Conservation (phyloP, 1,140 invertebrate genomes). For the Saxidomus purpurata region DNA sequence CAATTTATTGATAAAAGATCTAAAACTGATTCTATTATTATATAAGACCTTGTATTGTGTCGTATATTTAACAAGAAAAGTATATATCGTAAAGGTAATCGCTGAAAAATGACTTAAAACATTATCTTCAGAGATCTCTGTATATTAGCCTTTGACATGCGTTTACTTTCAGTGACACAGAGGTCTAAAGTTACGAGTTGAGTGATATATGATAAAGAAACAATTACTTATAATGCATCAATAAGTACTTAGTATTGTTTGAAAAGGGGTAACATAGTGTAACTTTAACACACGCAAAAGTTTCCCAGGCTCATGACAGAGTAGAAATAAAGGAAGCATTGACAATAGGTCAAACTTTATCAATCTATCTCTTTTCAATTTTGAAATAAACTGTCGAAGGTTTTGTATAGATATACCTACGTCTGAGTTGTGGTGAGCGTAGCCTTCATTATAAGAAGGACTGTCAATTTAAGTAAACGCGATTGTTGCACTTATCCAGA, state of each 20-base stretch:
- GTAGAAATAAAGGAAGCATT: neutral
- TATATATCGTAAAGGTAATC: neutral
- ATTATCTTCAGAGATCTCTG: conserved; percentile 11
- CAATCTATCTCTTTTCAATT: conserved; percentile 37
- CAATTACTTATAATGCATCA: conserved; percentile 29
- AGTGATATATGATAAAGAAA: conserved; percentile 50
- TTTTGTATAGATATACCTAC: neutral
- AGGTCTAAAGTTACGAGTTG: conserved; percentile 8
- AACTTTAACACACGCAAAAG: neutral
- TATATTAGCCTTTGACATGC: neutral
- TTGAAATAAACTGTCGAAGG: conserved; percentile 8
- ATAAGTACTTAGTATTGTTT: conserved; percentile 40
- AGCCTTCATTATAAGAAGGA: neutral
- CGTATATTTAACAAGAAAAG: neutral
- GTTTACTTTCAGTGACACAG: neutral
- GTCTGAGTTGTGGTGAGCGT: neutral
- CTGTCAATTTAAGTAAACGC: neutral
- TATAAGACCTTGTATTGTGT: neutral
- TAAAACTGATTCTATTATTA: too few species aligned
- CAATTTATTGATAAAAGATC: too few species aligned
- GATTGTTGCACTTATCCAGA: too few species aligned
- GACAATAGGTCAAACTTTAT: conserved; percentile 21
- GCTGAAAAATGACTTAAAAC: neutral
- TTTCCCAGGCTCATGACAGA: conserved; percentile 37
- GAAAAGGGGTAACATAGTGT: conserved; percentile 34